Base-by-base conservation (phyloP, 1,140 invertebrate species). In the Pomphorhynchus laevis region DNA sequence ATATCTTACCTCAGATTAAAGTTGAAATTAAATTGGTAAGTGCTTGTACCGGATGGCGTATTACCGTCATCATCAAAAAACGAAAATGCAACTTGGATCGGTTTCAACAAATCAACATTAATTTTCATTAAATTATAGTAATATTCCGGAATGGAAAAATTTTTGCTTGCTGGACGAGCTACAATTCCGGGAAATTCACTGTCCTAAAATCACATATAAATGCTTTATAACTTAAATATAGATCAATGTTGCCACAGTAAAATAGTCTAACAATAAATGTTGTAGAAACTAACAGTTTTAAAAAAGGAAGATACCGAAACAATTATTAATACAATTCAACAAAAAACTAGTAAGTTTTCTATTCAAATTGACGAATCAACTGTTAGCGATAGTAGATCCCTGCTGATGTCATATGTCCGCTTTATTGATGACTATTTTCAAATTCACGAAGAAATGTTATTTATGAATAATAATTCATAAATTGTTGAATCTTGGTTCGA, bases 21-120 rank as follows among this genome's bases (percentile, higher is more conserved):
- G 64, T 82, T 80, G 53, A 91, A 86, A 60, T 91, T 91, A 53
- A 91, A 89, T 56, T 91, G 80, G 77, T 79, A 86, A 31, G 80
- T 84, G 20, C 73, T 77, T 35, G 63, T 63, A 24, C 73, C 74
- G 5, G 69, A 65, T 17, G 77, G 74, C 21, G 73, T 71, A 53
- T 80, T 74, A 12, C 79, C 79, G 52, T 74, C 71, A 53, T 82
- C 76, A 62, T 89, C 74, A 59, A 84, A 68, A 59, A 93, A 86
- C 35, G 79, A 86, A 34, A 46, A 64, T 20, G 77, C 76, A 34
- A 84, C 58, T 58, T 93, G 82, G 49, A 93, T 93, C 43, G 91
- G 80, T 49, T 79, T 69, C 38, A 91, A 58, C 38, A 89, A 64
- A 60, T 91, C 79, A n/a, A 91, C 80, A 65, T 93, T 91, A 56